Evolutionary conservation across 2,113 vertebrate genomes (phyloP), one percentile per base, ranked within the genome.

Genomic region (Diadophis punctatus): DNA sequence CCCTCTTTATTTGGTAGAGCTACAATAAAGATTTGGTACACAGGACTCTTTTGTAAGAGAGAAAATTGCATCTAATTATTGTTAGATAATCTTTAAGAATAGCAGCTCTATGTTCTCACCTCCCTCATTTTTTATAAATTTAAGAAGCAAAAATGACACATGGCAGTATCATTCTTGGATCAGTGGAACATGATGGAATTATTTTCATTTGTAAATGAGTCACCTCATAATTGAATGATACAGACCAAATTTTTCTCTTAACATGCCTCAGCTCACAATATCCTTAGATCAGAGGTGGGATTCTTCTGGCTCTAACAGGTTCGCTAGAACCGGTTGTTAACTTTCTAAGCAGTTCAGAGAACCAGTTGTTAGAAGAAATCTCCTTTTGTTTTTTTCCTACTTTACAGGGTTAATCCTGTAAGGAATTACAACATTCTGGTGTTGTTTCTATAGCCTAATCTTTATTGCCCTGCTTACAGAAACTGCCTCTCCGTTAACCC

Each of bases 1-100:
- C 86, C 53, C 90, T 93, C 49, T 60, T 20, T 91, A 91, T 55
- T 93, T 94, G 39, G 10, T 91, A 89, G 95, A 9, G 88, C 94
- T 94, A 90, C 58, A 87, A 74, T 1, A 60, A 90, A 91, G 80
- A 86, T n/a, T 43, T 18, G 93, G 53, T 86, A 93, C 91, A 25
- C 18, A 96, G 91, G 87, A 91, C 11, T 27, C 10, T 52, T 85
- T 9, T 87, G 11, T 55, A 22, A 25, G 74, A 91, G 91, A 91
- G 85, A 63, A 95, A 87, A 86, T 22, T 39, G 30, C 12, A 18
- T 43, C 91, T 87, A 0, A 58, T 94, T 90, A 30, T 51, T 1
- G 60, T 68, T 80, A 9, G 0, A 25, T 93, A 86, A 43, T 87
- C 27, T 93, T 93, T 30, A 92, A 92, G 92, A 89, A 88, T 12